These are phyloP conservation scores for Thomomys bottae DNA, from an alignment of 2,113 vertebrate species.

Conservation along the genomic window DNA sequence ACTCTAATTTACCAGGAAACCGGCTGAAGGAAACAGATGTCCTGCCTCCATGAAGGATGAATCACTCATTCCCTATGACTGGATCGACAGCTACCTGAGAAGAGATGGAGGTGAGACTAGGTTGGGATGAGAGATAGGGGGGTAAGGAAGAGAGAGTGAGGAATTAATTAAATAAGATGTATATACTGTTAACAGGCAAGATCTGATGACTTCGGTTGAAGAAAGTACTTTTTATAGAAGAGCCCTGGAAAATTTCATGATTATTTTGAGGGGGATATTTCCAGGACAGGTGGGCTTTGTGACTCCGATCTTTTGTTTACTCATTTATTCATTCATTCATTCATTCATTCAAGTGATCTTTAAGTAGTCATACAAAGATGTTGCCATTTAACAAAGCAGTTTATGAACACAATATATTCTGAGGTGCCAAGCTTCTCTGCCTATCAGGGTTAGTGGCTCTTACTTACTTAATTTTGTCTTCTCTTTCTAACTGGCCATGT, in stretches of 20 bases:
- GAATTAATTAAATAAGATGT: background rate
- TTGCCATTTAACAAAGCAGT: too few species aligned
- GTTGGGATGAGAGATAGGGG: background rate
- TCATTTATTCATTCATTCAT: too few species aligned
- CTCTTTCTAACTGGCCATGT: slow-evolving; percentile 11
- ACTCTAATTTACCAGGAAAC: background rate
- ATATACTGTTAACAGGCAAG: background rate
- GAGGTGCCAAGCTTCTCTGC: background rate
- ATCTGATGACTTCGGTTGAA: background rate
- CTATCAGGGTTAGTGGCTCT: background rate
- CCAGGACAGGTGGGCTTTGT: background rate
- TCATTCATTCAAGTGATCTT: too few species aligned
- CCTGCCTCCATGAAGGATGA: background rate
- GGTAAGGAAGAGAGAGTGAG: background rate
- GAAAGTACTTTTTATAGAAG: background rate
- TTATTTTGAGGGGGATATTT: background rate
- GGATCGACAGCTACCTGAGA: background rate
- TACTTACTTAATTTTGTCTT: background rate
- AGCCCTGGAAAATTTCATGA: background rate
- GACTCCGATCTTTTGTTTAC: background rate
- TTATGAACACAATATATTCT: too few species aligned
- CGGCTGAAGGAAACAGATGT: background rate
- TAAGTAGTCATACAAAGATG: too few species aligned
- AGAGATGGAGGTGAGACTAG: background rate
- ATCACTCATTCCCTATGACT: background rate